phyloP scores from a whole-genome alignment of 2,797 vertebrate genomes.

The Huso huso region DNA sequence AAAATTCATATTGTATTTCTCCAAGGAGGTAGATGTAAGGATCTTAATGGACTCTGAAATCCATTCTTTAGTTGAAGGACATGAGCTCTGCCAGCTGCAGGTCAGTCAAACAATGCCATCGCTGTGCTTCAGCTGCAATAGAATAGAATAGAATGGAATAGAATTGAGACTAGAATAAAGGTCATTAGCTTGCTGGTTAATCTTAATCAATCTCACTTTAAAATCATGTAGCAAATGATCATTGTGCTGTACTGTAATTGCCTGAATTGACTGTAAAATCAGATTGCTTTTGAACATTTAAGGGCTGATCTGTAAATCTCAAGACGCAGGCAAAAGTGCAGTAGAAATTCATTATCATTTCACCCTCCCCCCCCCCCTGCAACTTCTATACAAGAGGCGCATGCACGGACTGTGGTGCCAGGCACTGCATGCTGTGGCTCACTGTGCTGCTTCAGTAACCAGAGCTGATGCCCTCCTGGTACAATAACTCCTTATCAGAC shows the following conservation, averaged over 20 bases:
- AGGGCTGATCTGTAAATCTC: neutral
- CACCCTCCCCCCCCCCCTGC: conserved; percentile 31
- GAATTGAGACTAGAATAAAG: too few relatives aligned
- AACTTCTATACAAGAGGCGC: conserved; percentile 51
- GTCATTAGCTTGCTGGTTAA: neutral
- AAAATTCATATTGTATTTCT: too few relatives aligned
- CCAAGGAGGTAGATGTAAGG: too few relatives aligned
- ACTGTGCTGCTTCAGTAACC: conserved; percentile 33
- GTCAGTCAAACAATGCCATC: too few relatives aligned
- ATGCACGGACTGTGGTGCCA: conserved; percentile 52
- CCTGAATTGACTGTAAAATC: neutral
- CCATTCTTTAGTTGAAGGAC: too few relatives aligned
- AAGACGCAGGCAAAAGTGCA: conserved; percentile 17
- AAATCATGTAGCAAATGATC: neutral
- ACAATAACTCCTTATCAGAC: conserved; percentile 54
- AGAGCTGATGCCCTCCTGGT: conserved; percentile 38
- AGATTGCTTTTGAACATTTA: neutral
- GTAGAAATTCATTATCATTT: conserved; percentile 33
- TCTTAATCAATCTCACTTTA: neutral
- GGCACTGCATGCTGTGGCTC: conserved; percentile 40
- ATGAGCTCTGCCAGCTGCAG: too few relatives aligned
- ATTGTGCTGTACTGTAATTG: neutral
- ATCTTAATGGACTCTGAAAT: too few relatives aligned
- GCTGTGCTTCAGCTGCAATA: too few relatives aligned
- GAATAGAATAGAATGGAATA: too few relatives aligned